These are phyloP conservation scores for Podargus strigoides DNA, from an alignment of 2,797 vertebrate genomes.

Conservation along the genomic window DNA sequence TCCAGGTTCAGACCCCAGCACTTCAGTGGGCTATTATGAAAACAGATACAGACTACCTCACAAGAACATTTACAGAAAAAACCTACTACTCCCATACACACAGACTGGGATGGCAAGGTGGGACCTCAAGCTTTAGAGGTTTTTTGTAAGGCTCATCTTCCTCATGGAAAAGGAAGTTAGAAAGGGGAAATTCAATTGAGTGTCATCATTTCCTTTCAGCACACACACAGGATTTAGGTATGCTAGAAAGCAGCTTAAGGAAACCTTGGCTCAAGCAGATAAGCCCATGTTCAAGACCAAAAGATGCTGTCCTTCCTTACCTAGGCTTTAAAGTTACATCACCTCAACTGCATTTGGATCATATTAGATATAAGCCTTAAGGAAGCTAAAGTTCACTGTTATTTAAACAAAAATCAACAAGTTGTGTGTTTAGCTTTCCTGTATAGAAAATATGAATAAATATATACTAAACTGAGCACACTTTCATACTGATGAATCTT, in stretches of 20 bases:
- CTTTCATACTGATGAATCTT: not conserved
- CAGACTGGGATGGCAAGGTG: too few relatives aligned
- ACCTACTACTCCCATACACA: not conserved
- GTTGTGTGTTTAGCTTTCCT: not conserved
- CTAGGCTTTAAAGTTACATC: not conserved
- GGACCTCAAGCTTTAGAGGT: not conserved
- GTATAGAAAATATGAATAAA: not conserved
- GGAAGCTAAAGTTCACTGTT: not conserved
- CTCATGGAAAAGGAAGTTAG: not conserved
- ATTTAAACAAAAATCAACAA: not conserved
- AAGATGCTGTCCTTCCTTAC: not conserved
- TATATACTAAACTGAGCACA: not conserved
- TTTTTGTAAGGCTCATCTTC: not conserved
- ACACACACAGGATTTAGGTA: not conserved
- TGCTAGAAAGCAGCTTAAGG: not conserved
- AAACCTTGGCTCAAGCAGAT: not conserved
- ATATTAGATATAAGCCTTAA: not conserved
- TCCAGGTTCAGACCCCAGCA: too few relatives aligned
- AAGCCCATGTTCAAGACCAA: not conserved
- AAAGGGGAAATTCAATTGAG: accelerated
- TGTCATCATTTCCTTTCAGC: not conserved
- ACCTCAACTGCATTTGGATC: not conserved
- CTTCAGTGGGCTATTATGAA: not conserved
- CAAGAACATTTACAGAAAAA: not conserved
- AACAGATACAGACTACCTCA: not conserved